Percentiles rank a stretch among this genome's conserved stretches.
Evolutionary conservation across 2,888 invertebrate genomes (phyloP).

Genomic region (Drosophila imparisetae): DNA sequence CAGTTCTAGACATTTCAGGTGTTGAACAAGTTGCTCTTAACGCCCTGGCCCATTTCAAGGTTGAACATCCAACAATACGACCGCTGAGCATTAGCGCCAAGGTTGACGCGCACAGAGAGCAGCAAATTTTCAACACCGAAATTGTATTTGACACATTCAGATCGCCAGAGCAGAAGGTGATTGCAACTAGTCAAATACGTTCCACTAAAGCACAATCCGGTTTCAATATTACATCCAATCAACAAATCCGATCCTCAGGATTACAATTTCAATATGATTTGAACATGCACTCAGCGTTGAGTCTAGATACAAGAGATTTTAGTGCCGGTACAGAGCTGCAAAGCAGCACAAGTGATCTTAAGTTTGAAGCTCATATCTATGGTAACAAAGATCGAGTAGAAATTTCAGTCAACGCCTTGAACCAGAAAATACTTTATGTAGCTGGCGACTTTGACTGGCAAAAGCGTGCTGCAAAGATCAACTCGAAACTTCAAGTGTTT

Average conservation of each 20-base stretch:
- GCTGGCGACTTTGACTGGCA: constrained; percentile 66
- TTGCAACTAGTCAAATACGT: constrained; percentile 53
- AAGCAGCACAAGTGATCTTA: constrained; percentile 76
- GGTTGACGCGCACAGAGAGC: constrained; percentile 83
- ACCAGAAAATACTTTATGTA: constrained; percentile 73
- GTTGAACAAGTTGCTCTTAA: constrained; percentile 85
- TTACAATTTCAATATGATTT: constrained; percentile 76
- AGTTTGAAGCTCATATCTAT: constrained; percentile 73
- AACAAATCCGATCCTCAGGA: constrained; percentile 85
- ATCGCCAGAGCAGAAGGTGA: constrained; percentile 86
- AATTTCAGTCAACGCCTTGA: constrained; percentile 63
- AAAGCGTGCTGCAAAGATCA: constrained; percentile 65
- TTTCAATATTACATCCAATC: constrained; percentile 83
- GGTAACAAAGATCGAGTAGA: constrained; percentile 83
- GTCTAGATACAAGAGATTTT: constrained; percentile 73
- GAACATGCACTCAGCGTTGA: constrained; percentile 75
- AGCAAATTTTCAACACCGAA: constrained; percentile 77
- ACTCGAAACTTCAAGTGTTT: constrained; percentile 70
- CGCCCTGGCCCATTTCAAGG: constrained; percentile 86
- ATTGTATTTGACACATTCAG: constrained; percentile 87
- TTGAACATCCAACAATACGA: constrained; percentile 89
- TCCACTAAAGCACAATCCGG: constrained; percentile 71
- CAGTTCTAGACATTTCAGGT: constrained; percentile 86
- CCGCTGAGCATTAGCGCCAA: constrained; percentile 85
- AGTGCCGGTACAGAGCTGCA: constrained; percentile 80